Evolutionary conservation across 2,113 vertebrate genomes (phyloP).

Genomic region (Pangasianodon hypophthalmus): DNA sequence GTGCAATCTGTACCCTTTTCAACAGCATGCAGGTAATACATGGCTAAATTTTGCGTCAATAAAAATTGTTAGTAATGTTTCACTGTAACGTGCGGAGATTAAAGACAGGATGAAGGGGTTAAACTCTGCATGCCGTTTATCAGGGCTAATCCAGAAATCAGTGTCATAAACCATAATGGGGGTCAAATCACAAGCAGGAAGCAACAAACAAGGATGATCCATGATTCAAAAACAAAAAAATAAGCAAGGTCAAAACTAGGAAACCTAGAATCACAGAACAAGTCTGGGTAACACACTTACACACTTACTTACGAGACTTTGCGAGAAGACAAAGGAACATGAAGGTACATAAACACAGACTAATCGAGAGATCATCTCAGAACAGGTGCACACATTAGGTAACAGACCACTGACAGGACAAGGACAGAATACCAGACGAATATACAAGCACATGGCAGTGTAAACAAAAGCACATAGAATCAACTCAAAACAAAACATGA

Average conservation of each 20-base stretch:
- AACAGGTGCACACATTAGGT: neutral
- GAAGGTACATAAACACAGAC: neutral
- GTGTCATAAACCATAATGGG: neutral
- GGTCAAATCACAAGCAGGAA: neutral
- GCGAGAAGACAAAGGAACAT: neutral
- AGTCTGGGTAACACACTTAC: neutral
- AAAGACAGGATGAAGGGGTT: neutral
- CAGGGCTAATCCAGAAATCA: too few relatives aligned
- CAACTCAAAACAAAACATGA: neutral
- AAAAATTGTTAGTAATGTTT: neutral
- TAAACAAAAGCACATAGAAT: neutral
- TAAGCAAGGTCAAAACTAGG: neutral
- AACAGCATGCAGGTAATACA: constrained; percentile 83
- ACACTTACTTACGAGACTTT: neutral
- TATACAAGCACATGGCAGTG: neutral
- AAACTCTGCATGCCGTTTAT: neutral
- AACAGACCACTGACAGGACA: neutral
- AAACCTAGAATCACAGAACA: neutral
- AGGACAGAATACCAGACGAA: neutral
- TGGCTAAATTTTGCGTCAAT: neutral
- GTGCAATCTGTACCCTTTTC: constrained; percentile 85
- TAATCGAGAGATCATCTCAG: neutral
- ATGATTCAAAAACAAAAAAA: neutral
- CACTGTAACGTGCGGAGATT: neutral
- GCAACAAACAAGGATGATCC: neutral